Percentiles rank a stretch among this genome's conserved stretches.
Evolutionary conservation across 1,140 invertebrate genomes (phyloP).

Genomic region (Bombus picipes): DNA sequence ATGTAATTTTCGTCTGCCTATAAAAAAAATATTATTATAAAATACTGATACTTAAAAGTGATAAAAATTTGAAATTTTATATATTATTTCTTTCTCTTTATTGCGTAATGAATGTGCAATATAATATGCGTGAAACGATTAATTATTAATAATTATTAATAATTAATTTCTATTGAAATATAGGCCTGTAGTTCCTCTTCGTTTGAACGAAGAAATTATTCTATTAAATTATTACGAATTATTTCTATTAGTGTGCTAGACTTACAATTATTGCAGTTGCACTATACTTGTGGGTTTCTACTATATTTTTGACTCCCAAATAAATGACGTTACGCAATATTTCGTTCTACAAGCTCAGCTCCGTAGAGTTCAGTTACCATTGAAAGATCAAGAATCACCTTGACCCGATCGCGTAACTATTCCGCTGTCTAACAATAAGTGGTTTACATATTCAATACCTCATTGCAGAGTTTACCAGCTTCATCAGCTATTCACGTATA

Average conservation of each 20-base stretch:
- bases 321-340: constrained; percentile 16
- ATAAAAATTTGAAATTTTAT: neutral
- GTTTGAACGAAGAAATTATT: too few relatives aligned
- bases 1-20: neutral
- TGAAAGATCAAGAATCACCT: constrained; percentile 30
- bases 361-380: constrained; percentile 35
- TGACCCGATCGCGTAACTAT: constrained; percentile 25
- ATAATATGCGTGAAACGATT: too few relatives aligned
- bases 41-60: neutral
- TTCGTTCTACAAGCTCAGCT: constrained; percentile 23
- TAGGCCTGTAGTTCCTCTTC: neutral
- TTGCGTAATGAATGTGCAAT: too few relatives aligned
- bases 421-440: neutral
- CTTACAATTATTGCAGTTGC: too few relatives aligned
- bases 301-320: constrained; percentile 22
- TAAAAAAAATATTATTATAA: neutral
- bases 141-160: too few relatives aligned
- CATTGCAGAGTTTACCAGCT: neutral
- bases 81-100: too few relatives aligned
- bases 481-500: neutral
- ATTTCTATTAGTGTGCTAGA: neutral
- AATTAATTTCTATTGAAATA: neutral
- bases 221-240: too few relatives aligned
- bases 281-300: too few relatives aligned
- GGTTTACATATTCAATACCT: neutral